Base-by-base conservation (phyloP, 2,113 vertebrate species). In the Meriones unguiculatus region DNA sequence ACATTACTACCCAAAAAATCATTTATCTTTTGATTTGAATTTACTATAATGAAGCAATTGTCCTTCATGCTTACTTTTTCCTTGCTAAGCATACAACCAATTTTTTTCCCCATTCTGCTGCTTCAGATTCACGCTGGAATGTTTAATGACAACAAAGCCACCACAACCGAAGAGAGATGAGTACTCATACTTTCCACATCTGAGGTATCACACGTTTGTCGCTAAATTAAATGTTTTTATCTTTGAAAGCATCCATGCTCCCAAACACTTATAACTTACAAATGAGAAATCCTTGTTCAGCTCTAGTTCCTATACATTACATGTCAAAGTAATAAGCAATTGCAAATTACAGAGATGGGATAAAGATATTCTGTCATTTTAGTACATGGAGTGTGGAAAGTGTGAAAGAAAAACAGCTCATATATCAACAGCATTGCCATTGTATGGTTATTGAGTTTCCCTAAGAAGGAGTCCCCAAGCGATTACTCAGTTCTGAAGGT, bases 301-400 rank as follows among this genome's bases (percentile, higher is more conserved):
- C 59, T 82, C 75, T 72, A 77, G 20, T 46, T 87, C 46, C 22
- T 62, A 70, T 87, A 41, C 70, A 38, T 93, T 94, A 50, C 25
- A 93, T 12, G 64, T 95, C 93, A 89, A 90, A 95, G 65, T 72
- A 94, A 80, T 28, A 97, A 84, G 9, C 93, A 96, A 92, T 46
- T 95, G 81, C 22, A 98, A 97, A 98, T 97, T 93, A 94, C 96
- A 97, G 95, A 88, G 75, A 80, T 30, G 77, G 86, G 93, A 69
- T 89, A 97, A 98, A 97, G 89, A 96, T 90, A 97, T 57, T 95
- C 94, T 98, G 95, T 95, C 94, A 97, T 76, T 97, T 90, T 89
- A 9, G 62, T 86, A 24, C 89, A 13, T 35, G 82, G 7, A 96
- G 25, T 92, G 41, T 65, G 64, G n/a, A 97, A 97, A 80, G 17